Evolutionary conservation across 2,888 invertebrate species (phyloP).

Genomic region (Caenorhabditis angaria): DNA sequence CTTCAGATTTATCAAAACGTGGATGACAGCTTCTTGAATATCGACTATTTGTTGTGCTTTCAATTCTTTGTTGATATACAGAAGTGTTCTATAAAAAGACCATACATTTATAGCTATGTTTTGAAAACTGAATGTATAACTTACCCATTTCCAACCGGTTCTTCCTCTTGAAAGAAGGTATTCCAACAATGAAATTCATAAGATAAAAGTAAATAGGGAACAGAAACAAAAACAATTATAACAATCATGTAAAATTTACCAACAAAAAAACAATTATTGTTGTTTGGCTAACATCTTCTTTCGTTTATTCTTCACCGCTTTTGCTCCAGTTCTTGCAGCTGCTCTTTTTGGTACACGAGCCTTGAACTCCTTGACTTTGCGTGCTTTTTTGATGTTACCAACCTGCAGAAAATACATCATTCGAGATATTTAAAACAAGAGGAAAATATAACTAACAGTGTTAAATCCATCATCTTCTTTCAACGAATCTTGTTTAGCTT

Average conservation of each 20-base stretch:
- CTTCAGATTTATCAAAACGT: conserved; percentile 23
- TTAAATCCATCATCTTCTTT: conserved; percentile 58
- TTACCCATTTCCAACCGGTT: conserved; percentile 17
- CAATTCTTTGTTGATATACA: conserved; percentile 35
- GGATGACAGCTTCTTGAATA: conserved; percentile 31
- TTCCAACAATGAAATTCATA: conserved; percentile 6
- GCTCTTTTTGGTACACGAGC: conserved; percentile 47
- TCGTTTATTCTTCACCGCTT: conserved; percentile 52
- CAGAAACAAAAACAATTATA: conserved; percentile 7
- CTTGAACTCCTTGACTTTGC: conserved; percentile 45
- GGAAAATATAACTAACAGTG: conserved; percentile 24
- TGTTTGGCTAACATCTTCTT: conserved; percentile 52
- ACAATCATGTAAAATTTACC: conserved; percentile 1
- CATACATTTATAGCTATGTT: neutral
- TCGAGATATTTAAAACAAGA: neutral
- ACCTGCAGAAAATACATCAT: conserved; percentile 14
- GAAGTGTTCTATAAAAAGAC: conserved; percentile 22
- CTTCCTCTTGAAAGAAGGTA: conserved; percentile 1
- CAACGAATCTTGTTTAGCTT: conserved; percentile 38
- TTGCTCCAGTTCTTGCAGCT: conserved; percentile 50
- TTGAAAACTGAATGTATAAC: too few species aligned
- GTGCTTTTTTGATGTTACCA: conserved; percentile 39
- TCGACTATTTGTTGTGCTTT: conserved; percentile 36
- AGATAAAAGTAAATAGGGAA: conserved; percentile 7
- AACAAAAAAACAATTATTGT: conserved; percentile 6